A percentile compares a stretch with the other conserved stretches of the same genome.
Conservation (phyloP, 2,113 vertebrate genomes). For the Odocoileus hemionus region DNA sequence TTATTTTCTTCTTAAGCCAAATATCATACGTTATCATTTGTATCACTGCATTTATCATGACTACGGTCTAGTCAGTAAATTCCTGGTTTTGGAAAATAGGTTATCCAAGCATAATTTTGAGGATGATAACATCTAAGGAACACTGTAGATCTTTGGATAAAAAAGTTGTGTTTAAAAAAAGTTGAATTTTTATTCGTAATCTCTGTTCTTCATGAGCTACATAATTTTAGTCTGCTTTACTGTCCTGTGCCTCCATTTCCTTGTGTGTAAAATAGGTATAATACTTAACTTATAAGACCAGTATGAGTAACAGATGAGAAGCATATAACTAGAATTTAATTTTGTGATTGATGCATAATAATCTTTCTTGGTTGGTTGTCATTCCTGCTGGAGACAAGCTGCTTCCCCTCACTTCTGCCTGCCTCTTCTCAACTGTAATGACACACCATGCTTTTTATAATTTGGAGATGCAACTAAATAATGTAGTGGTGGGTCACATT, state of each 20-base stretch:
- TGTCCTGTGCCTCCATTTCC: not conserved
- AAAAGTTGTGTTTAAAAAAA: not conserved
- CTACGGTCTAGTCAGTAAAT: not conserved
- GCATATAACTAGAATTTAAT: not conserved
- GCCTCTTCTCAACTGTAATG: not conserved
- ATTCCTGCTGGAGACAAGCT: not conserved
- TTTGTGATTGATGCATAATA: not conserved
- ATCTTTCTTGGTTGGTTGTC: not conserved
- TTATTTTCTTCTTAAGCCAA: not conserved
- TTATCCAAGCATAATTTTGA: not conserved
- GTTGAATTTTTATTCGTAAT: not conserved
- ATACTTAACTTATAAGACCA: not conserved
- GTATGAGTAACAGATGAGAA: not conserved
- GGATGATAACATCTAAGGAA: not conserved
- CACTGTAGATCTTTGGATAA: not conserved
- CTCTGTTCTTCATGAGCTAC: not conserved
- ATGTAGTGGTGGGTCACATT: not conserved
- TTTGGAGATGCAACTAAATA: not conserved
- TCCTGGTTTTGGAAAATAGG: not conserved
- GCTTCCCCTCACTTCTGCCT: not conserved
- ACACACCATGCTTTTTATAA: not conserved
- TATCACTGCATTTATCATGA: not conserved
- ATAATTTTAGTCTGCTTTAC: not conserved
- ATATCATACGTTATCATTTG: not conserved
- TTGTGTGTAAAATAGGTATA: not conserved